Base-by-base conservation (phyloP, 2,888 invertebrate genomes). In the Tenthredo amoena region DNA sequence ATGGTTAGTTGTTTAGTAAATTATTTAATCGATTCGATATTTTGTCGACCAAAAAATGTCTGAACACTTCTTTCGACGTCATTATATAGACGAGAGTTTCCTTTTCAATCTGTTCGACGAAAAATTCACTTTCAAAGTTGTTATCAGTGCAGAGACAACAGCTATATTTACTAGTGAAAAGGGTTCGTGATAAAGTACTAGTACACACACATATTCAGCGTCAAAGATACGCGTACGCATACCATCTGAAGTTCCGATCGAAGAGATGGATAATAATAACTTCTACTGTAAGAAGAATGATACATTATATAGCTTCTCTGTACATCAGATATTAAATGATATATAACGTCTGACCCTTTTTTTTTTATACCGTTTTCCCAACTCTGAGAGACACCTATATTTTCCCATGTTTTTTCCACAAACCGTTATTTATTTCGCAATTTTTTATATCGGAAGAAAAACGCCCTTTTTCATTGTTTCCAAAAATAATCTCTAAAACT, bases 131-230 rank as follows among this genome's bases (percentile, higher is more conserved):
- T n/a, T n/a, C n/a, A 10, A 55, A n/a, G n/a, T n/a, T 55, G 6
- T 7, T 7, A 55, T n/a, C 62, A 62, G 62, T 62, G 26, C 26
- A 10, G 9, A 2, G 26, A 62, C 12, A 26, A 62, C 6, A n/a
- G n/a, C 62, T 62, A 62, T 62, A 62, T 62, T 62, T 62, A n/a
- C n/a, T n/a, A 62, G 12, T 62, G 62, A 62, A 62, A 62, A 12
- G 62, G 62, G 62, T 62, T 26, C 62, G 62, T 12, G 62, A 26
- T 26, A 4, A 62, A 26, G 62, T 62, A 26, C 10, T 26, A 26
- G 62, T 7, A 62, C 26, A 62, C 26, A 62, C 26, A 62, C 58
- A 7, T 40, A 40, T 7, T 40, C 40, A 40, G 7, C 40, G 40
- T 40, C 40, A 3, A n/a, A 47, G 6, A n/a, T 55, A 55, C 55